Base-by-base conservation (phyloP, 2,113 vertebrate species). In the Murina feae region DNA sequence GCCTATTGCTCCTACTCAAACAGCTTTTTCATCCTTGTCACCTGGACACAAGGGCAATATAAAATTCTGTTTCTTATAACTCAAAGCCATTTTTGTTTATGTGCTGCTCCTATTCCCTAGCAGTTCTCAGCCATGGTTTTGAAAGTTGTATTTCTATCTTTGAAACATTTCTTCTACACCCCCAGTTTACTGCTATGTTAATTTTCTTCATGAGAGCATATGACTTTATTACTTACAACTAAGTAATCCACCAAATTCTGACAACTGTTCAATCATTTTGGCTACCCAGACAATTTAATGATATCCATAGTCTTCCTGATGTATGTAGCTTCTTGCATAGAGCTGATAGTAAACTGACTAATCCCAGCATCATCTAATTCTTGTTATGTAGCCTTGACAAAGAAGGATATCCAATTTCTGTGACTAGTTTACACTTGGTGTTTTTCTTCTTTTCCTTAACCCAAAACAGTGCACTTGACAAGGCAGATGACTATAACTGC, bases 401-500 rank as follows among this genome's bases (percentile, higher is more conserved):
- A 60, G 93, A 94, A 90, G 93, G 25, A 79, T 16, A 79, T 35
- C 17, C 42, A 92, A 66, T 42, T 92, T 95, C 82, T 74, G 53
- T n/a, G 18, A 95, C 35, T 69, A 86, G 76, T 93, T 91, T 60
- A 87, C 20, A 65, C 28, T 76, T 60, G 80, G 10, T 81, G 30
- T 66, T 47, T 58, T 53, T 79, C n/a, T 74, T 72, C 55, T 69
- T 66, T 55, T 13, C 66, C 49, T 87, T 83, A 89, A 65, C 39
- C 37, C 53, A 37, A 76, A 79, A 81, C 71, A 87, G 86, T 88
- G 25, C 60, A 94, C 42, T 91, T 93, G 78, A 93, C 0, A 18
- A 90, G 63, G 84, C 68, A 92, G 85, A 75, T 75, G 68, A 82
- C 20, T 93, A 6, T 78, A 96, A 85, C 30, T 86, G 81, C 81